Conservation (phyloP, 1,140 invertebrate genomes). For the Coenobita brevimanus region DNA sequence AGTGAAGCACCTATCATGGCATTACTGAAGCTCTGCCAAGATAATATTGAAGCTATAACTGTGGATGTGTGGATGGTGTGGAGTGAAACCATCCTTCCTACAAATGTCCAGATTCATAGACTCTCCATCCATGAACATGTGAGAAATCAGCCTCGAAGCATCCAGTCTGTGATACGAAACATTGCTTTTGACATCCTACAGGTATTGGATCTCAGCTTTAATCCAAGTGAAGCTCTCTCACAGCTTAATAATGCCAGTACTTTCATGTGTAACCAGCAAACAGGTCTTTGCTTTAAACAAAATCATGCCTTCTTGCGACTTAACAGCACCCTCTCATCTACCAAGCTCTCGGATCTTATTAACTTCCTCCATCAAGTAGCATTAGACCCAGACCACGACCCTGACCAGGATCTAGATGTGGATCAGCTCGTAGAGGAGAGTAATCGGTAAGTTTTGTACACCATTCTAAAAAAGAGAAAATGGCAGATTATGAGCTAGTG, state of each 20-base stretch:
- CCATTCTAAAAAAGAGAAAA: too few species aligned
- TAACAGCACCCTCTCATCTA: background rate
- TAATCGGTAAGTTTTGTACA: background rate
- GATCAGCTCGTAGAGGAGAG: slow-evolving; percentile 29
- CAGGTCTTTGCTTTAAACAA: too few species aligned
- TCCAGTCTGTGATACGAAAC: slow-evolving; percentile 43
- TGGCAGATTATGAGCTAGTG: too few species aligned
- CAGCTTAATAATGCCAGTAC: background rate
- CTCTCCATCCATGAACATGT: background rate
- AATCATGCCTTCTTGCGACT: too few species aligned
- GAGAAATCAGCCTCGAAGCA: slow-evolving; percentile 16
- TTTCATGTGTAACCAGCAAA: background rate
- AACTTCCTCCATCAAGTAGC: slow-evolving; percentile 35
- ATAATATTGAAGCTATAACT: slow-evolving; percentile 9
- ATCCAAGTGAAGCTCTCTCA: too few species aligned
- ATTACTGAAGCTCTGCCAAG: slow-evolving; percentile 9
- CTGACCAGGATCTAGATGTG: slow-evolving; percentile 16
- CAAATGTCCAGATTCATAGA: background rate
- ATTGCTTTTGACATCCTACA: slow-evolving; percentile 40
- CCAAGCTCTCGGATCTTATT: background rate
- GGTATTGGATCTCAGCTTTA: background rate
- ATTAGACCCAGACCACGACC: slow-evolving; percentile 40
- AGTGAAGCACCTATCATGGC: background rate
- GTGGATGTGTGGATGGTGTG: slow-evolving; percentile 47
- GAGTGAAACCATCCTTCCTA: slow-evolving; percentile 29